Conservation (phyloP, 2,888 invertebrate genomes). For the Lasioglossum leucozonium region DNA sequence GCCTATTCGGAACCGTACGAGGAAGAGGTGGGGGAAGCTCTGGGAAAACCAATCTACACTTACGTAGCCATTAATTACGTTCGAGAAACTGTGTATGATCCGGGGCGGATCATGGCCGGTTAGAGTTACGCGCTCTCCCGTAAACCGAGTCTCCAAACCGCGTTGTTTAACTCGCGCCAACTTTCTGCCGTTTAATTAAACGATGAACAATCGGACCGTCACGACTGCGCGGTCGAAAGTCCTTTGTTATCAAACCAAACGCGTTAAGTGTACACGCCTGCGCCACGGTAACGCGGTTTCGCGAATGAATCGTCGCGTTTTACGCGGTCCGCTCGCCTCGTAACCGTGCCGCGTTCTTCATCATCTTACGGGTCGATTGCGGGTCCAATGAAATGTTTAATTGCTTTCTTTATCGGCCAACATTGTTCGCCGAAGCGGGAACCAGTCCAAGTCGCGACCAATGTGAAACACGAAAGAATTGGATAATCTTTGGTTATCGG, state of each 20-base stretch:
- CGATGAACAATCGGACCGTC: conserved; percentile 27
- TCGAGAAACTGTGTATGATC: not conserved
- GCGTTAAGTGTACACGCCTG: not conserved
- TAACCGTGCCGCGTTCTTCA: conserved; percentile 24
- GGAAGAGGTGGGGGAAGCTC: not conserved
- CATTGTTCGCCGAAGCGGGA: no score
- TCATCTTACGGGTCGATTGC: not conserved
- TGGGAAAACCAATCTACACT: not conserved
- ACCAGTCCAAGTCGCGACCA: not conserved
- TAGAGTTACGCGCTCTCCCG: not conserved
- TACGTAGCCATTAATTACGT: not conserved
- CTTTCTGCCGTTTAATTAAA: conserved; percentile 48
- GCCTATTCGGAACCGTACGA: not conserved
- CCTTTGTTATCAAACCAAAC: conserved; percentile 27
- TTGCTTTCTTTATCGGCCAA: not conserved
- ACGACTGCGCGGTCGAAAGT: conserved; percentile 17
- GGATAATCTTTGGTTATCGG: no score
- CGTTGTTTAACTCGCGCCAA: conserved; percentile 25
- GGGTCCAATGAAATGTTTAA: not conserved
- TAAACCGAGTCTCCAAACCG: not conserved
- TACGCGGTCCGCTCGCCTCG: not conserved
- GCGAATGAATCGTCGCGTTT: conserved; percentile 25
- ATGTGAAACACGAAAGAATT: not conserved
- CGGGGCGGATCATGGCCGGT: not conserved
- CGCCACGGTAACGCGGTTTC: conserved; percentile 2